Evolutionary conservation across 2,113 vertebrate species (phyloP).

Genomic region (Antechinus stuartii): DNA sequence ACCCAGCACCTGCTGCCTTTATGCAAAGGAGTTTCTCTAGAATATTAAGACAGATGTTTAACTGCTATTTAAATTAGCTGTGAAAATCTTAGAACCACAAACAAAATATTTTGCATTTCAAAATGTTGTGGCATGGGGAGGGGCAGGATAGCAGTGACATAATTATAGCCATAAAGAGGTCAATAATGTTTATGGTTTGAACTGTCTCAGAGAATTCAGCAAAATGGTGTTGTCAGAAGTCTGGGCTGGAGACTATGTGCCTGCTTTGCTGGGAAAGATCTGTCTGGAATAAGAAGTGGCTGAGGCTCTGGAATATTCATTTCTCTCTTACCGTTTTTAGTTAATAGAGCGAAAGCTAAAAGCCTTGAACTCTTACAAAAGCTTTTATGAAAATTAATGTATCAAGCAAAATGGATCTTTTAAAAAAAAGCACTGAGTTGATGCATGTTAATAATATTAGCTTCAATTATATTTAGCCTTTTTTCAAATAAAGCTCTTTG

Average conservation of each 20-base stretch:
- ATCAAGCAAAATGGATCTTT: conserved; percentile 62
- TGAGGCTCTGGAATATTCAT: conserved; percentile 47
- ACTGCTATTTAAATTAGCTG: conserved; percentile 16
- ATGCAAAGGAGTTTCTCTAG: background rate
- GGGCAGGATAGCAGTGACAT: background rate
- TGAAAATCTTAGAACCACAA: conserved; percentile 7
- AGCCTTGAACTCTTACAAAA: conserved; percentile 49
- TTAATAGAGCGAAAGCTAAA: conserved; percentile 61
- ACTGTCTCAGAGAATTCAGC: background rate
- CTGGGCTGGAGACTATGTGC: background rate
- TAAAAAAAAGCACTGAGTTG: conserved; percentile 40
- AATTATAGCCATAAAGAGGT: background rate
- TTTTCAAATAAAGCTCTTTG: conserved; percentile 43
- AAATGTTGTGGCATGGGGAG: background rate
- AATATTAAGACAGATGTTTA: background rate
- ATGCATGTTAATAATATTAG: conserved; percentile 67
- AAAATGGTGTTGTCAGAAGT: background rate
- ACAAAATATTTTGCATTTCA: conserved; percentile 19
- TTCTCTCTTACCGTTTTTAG: conserved; percentile 60
- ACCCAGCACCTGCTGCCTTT: background rate
- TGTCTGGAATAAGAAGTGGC: background rate
- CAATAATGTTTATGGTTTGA: background rate
- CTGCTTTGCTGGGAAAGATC: background rate
- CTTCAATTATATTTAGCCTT: conserved; percentile 67
- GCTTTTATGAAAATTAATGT: conserved; percentile 76